Evolutionary conservation across 2,113 vertebrate genomes (phyloP).

Genomic region (Hemicordylus capensis): DNA sequence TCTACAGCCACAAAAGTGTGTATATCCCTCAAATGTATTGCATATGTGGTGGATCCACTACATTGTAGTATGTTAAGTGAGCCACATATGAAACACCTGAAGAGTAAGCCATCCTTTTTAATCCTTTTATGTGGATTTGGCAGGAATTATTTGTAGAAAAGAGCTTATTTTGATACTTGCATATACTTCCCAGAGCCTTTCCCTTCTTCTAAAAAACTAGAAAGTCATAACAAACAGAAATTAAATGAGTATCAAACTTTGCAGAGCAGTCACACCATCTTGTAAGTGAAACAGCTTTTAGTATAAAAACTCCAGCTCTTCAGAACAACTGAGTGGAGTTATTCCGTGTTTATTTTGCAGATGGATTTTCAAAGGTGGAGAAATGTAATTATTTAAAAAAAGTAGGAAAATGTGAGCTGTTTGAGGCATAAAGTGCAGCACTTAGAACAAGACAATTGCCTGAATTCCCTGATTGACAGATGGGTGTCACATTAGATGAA

Average conservation of each 20-base stretch:
- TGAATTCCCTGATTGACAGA: slow-evolving; percentile 89
- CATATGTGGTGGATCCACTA: neutral
- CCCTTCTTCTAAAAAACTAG: slow-evolving; percentile 34
- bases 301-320: slow-evolving; percentile 48
- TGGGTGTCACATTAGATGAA: slow-evolving; percentile 92
- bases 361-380: slow-evolving; percentile 65
- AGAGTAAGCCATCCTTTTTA: neutral
- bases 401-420: slow-evolving; percentile 63
- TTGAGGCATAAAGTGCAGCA: slow-evolving; percentile 69
- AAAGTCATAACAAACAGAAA: slow-evolving; percentile 57
- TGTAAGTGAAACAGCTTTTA: slow-evolving; percentile 59
- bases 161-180: slow-evolving; percentile 51
- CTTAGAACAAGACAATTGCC: slow-evolving; percentile 75
- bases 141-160: slow-evolving; percentile 22
- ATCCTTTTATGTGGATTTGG: slow-evolving; percentile 14
- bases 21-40: neutral
- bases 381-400: slow-evolving; percentile 72
- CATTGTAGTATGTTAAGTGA: neutral
- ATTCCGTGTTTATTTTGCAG: slow-evolving; percentile 67
- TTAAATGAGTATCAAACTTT: slow-evolving; percentile 57
- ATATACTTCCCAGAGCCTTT: slow-evolving; percentile 27
- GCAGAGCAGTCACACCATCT: slow-evolving; percentile 47
- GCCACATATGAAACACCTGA: neutral
- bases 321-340: slow-evolving; percentile 46
- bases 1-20: neutral